Evolutionary conservation across 2,113 vertebrate genomes (phyloP).

Genomic region (Patagioenas fasciata): DNA sequence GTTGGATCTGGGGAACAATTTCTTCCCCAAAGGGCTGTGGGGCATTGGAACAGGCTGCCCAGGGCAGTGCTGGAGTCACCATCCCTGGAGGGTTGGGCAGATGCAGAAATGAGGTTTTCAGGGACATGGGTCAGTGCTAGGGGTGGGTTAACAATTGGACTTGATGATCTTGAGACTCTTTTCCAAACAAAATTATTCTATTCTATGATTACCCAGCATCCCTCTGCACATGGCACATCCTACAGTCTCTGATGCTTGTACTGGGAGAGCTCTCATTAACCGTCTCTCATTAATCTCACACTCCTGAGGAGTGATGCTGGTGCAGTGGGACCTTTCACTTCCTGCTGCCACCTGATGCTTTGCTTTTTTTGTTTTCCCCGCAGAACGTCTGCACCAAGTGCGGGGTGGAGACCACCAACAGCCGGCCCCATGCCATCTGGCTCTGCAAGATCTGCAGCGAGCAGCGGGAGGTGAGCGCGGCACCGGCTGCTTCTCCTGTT

Average conservation of each 20-base stretch:
- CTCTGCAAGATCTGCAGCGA: slow-evolving; percentile 94
- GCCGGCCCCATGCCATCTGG: slow-evolving; percentile 81
- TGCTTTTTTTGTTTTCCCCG: background rate
- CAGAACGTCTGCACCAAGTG: slow-evolving; percentile 93
- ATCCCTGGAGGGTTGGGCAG: too few species aligned
- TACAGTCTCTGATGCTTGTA: fast-evolving
- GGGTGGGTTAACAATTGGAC: too few species aligned
- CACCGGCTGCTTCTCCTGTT: fast-evolving
- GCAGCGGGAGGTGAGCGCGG: slow-evolving; percentile 85
- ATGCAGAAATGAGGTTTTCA: too few species aligned
- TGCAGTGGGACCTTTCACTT: fast-evolving
- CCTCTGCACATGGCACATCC: fast-evolving
- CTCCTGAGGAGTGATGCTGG: background rate
- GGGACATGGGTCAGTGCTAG: too few species aligned
- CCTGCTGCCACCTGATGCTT: background rate
- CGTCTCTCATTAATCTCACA: fast-evolving
- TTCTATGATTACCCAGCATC: fast-evolving
- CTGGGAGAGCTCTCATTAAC: background rate
- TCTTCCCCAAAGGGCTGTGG: too few species aligned
- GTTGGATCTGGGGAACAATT: too few species aligned
- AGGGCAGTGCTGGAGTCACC: too few species aligned
- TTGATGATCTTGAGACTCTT: too few species aligned
- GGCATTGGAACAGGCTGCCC: too few species aligned
- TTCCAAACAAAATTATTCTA: too few species aligned
- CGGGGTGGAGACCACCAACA: slow-evolving; percentile 82